phyloP scores from a whole-genome alignment of 2,888 invertebrate species.

The Vanessa cardui region DNA sequence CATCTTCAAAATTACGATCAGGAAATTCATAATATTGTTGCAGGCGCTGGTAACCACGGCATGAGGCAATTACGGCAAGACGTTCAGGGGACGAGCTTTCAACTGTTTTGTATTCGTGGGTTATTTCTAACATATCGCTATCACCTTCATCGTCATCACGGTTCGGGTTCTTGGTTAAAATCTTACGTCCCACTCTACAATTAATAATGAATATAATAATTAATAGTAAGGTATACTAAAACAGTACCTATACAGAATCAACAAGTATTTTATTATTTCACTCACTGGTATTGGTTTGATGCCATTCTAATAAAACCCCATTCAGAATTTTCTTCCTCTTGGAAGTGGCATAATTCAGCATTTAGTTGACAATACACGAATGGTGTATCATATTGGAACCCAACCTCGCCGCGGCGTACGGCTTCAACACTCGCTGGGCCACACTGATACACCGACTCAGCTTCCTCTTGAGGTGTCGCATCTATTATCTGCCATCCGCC shows the following conservation, averaged over 20 bases:
- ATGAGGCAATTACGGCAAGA: slow-evolving; percentile 85
- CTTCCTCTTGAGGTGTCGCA: slow-evolving; percentile 89
- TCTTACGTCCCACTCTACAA: slow-evolving; percentile 85
- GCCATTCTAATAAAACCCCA: slow-evolving; percentile 86
- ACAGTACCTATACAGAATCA: neutral
- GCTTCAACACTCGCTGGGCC: slow-evolving; percentile 87
- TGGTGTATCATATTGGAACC: slow-evolving; percentile 87
- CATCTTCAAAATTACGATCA: slow-evolving; percentile 83
- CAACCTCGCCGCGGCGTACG: slow-evolving; percentile 87
- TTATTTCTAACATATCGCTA: slow-evolving; percentile 85
- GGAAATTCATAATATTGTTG: slow-evolving; percentile 85
- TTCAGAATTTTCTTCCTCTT: slow-evolving; percentile 85
- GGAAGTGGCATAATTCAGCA: slow-evolving; percentile 89
- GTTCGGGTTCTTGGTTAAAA: slow-evolving; percentile 85
- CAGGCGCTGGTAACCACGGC: slow-evolving; percentile 84
- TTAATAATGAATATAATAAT: neutral
- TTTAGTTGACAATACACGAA: slow-evolving; percentile 91
- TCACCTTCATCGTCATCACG: slow-evolving; percentile 85
- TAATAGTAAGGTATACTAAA: neutral
- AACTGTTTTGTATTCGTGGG: slow-evolving; percentile 84
- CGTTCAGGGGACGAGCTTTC: slow-evolving; percentile 86
- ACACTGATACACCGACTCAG: slow-evolving; percentile 84
- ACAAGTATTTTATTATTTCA: slow-evolving; percentile 35
- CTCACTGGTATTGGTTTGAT: slow-evolving; percentile 86
- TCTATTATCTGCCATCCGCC: slow-evolving; percentile 93